These are phyloP conservation scores for Platyura marginata DNA, from an alignment of 1,140 invertebrate species.

Conservation along the genomic window DNA sequence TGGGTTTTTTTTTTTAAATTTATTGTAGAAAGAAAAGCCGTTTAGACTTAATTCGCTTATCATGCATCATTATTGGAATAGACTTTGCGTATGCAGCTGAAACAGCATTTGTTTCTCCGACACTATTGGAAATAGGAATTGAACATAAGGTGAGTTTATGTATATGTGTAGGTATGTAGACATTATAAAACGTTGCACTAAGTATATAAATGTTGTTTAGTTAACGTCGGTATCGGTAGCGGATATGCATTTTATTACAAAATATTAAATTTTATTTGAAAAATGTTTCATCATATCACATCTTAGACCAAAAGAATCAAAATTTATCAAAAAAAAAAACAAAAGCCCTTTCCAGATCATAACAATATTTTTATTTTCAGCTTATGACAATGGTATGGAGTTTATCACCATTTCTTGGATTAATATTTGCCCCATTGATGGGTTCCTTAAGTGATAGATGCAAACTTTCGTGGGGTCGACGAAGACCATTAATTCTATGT, in stretches of 20 bases:
- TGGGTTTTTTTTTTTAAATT: slow-evolving; percentile 2
- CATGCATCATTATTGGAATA: slow-evolving; percentile 68
- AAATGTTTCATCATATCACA: too few relatives aligned
- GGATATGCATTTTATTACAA: too few relatives aligned
- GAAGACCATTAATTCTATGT: slow-evolving; percentile 64
- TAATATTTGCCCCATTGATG: slow-evolving; percentile 60
- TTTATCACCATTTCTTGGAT: slow-evolving; percentile 55
- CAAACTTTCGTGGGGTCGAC: slow-evolving; percentile 39
- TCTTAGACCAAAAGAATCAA: neutral
- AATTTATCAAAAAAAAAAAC: too few relatives aligned
- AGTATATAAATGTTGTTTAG: too few relatives aligned
- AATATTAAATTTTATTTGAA: too few relatives aligned
- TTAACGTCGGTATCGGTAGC: too few relatives aligned
- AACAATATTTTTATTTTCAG: neutral
- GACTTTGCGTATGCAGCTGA: slow-evolving; percentile 78
- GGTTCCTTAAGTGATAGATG: slow-evolving; percentile 70
- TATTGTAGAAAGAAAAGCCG: slow-evolving; percentile 44
- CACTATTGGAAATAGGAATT: slow-evolving; percentile 59
- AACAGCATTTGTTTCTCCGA: slow-evolving; percentile 73
- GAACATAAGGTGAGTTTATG: slow-evolving; percentile 44
- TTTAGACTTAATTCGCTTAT: slow-evolving; percentile 49
- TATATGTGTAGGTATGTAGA: too few relatives aligned
- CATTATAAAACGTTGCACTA: neutral
- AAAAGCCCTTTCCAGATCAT: too few relatives aligned
- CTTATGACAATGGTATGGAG: slow-evolving; percentile 69